Evolutionary conservation across 1,140 invertebrate species (phyloP), one percentile per base, ranked within the genome.

Genomic region (Dufourea novaeangliae): DNA sequence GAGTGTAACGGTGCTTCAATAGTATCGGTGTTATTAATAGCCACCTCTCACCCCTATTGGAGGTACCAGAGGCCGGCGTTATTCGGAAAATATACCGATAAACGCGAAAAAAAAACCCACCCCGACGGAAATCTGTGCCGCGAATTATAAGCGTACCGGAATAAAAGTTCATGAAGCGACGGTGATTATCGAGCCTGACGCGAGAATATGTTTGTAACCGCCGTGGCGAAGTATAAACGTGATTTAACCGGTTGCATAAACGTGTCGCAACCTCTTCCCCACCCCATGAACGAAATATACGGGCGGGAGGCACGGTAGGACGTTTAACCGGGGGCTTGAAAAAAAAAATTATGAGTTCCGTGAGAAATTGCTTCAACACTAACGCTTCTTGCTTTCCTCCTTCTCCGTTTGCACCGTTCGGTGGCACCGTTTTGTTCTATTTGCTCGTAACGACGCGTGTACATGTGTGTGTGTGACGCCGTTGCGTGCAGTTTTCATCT

Each of bases 21-120:
- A 54, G 64, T 76, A 76, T 76, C 73, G 27, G 39, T 44, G 27
- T 69, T 76, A 69, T 76, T 76, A 76, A 76, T 76, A 57, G 68
- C 56, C 54, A 32, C n/a, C n/a, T n/a, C n/a, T n/a, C n/a, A n/a
- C n/a, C n/a, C n/a, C n/a, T n/a, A n/a, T 11, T 29, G 22, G 69
- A 69, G 46, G 39, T 67, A 76, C 37, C 22, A 54, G 17, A n/a
- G 41, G 17, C 41, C n/a, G 34, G 64, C 66, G 73, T 37, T 37
- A 37, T 59, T 52, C 20, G 22, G n/a, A 17, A 76, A 76, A 76
- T 68, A 44, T 76, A 12, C 73, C 66, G 73, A 76, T 76, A 76
- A 73, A 50, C n/a, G 64, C 70, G 70, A 54, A 62, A 69, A 32
- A 17, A n/a, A n/a, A n/a, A n/a, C n/a, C n/a, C n/a, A n/a, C 37